A percentile compares a stretch with the other conserved stretches of the same genome.
Evolutionary conservation across 1,140 invertebrate genomes (phyloP).

Genomic region (Akabosia matsudoensis): DNA sequence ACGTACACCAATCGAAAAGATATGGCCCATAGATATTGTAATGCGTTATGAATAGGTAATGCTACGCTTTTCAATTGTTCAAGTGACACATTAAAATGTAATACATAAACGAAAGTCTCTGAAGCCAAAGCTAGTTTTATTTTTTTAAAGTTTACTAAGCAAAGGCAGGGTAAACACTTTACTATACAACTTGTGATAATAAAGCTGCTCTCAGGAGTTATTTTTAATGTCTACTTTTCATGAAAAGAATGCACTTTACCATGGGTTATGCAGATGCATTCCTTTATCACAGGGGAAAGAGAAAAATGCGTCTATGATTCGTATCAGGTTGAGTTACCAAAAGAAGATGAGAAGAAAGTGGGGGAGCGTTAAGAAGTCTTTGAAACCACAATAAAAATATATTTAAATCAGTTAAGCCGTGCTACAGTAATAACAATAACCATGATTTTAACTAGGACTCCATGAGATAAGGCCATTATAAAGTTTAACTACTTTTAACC

Average conservation of each 20-base stretch:
- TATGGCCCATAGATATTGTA: neutral
- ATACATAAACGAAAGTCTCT: no score
- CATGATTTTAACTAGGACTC: neutral
- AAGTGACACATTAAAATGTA: no score
- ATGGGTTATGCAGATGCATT: no score
- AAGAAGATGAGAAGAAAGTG: neutral
- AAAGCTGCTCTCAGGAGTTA: neutral
- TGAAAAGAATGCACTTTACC: neutral
- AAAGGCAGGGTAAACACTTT: neutral
- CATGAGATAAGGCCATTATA: neutral
- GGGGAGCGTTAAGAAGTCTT: neutral
- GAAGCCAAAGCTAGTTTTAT: no score
- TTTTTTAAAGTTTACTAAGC: neutral
- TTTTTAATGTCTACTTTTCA: neutral
- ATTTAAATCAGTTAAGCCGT: neutral
- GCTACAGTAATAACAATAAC: neutral
- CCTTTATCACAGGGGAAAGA: no score
- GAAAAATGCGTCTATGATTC: no score
- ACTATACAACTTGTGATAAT: neutral
- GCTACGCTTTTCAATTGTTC: no score
- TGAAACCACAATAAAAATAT: neutral
- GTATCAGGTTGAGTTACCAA: neutral
- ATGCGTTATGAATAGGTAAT: neutral
- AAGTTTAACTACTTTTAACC: no score
- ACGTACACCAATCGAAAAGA: no score